Base-by-base conservation (phyloP, 2,113 vertebrate genomes). In the Lamprologus lemairii region DNA sequence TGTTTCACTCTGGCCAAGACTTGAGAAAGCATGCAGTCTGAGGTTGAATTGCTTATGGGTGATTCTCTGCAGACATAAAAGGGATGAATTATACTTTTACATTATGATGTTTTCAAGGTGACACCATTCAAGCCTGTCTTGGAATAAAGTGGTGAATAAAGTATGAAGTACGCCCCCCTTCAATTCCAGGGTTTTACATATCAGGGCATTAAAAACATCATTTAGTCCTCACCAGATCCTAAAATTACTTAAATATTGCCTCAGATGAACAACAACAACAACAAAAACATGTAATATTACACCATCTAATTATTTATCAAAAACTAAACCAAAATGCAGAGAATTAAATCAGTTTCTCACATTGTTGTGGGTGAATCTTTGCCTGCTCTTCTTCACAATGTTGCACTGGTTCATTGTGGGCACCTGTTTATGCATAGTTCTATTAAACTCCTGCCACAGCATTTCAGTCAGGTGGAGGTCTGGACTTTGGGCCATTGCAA, bases 1-100 rank as follows among this genome's bases (percentile, higher is more conserved):
- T 3, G 21, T 63, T 90, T 93, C 81, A 49, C 13, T 47, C 31
- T 84, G 88, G 81, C 78, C 7, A 53, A 87, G 84, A 68, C 63
- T 63, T 63, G 57, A 82, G 84, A 63, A 82, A 31, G 75, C 17
- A 47, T 83, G 82, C 73, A 82, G 79, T 58, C 33, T 85, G 86
- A 78, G 53, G 84, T 83, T 85, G 31, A 81, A 47, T 81, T 16
- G 35, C 45, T 89, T 12, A 83, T 19, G 57, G 51, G 80, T 45
- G 80, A 89, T 86, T 28, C 49, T 55, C 58, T 42, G 42, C 28
- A 85, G 35, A 87, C 17, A 28, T 40, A 81, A 65, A 12, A 86
- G 26, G 42, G 8, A 89, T 37, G 26, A 89, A 78, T 85, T 65
- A 73, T 84, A 35, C 12, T 26, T 57, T 80, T 60, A 83, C 71